phyloP scores from a whole-genome alignment of 2,797 vertebrate species.

The Denticeps clupeoides region DNA sequence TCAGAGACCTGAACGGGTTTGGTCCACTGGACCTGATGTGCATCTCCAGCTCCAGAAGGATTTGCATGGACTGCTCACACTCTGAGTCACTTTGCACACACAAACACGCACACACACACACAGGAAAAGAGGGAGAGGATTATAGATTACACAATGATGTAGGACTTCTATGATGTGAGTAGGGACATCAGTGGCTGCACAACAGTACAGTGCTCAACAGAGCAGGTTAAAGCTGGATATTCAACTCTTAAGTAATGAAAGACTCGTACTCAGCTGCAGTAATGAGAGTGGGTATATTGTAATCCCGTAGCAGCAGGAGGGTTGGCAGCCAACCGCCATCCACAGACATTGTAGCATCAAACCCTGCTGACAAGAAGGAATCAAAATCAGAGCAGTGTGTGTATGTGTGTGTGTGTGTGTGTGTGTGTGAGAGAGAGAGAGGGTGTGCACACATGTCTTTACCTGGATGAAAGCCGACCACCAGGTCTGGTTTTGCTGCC shows the following conservation, averaged over 20 bases:
- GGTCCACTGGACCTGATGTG: conserved; percentile 60
- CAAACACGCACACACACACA: background rate
- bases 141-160: no score
- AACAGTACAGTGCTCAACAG: no score
- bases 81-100: conserved; percentile 65
- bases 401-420: background rate
- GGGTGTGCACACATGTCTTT: conserved; percentile 10
- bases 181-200: no score
- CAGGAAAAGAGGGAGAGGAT: background rate
- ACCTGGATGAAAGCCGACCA: conserved; percentile 89
- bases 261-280: conserved; percentile 62
- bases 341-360: conserved; percentile 67
- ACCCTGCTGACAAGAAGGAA: conserved; percentile 43
- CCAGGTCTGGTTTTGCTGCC: conserved; percentile 68
- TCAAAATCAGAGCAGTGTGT: background rate
- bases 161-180: no score
- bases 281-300: conserved; percentile 61
- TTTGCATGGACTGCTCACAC: conserved; percentile 78
- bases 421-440: background rate
- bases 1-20: conserved; percentile 76
- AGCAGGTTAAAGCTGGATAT: no score
- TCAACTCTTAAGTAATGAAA: no score
- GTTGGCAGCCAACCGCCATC: conserved; percentile 69
- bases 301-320: conserved; percentile 70
- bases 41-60: conserved; percentile 73